Evolutionary conservation across 1,140 invertebrate species (phyloP).

Genomic region (Psix sp.): DNA sequence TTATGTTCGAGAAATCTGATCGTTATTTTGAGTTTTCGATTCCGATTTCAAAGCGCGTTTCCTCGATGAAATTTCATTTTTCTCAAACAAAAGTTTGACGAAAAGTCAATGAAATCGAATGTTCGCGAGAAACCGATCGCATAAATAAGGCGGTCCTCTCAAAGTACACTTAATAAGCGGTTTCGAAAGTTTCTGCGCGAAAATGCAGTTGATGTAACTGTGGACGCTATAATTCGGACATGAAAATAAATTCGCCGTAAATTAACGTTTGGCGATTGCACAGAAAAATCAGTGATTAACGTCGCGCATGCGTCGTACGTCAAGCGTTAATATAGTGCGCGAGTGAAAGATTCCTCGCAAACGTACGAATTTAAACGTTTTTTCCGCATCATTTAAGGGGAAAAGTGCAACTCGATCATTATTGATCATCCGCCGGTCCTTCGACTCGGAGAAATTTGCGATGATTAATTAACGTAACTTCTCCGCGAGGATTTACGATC

Average conservation of each 20-base stretch:
- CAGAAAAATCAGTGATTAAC: slow-evolving; percentile 57
- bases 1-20: slow-evolving; percentile 15
- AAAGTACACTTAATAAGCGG: slow-evolving; percentile 43
- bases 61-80: neutral
- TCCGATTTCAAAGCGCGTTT: slow-evolving; percentile 8
- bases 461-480: slow-evolving; percentile 27
- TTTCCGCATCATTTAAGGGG: slow-evolving; percentile 14
- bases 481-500: slow-evolving; percentile 1
- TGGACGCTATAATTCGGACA: slow-evolving; percentile 56
- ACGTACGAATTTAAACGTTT: slow-evolving; percentile 43
- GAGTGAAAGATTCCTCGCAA: slow-evolving; percentile 30
- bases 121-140: neutral
- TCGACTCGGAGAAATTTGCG: slow-evolving; percentile 31
- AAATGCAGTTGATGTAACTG: slow-evolving; percentile 53
- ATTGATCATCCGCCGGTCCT: slow-evolving; percentile 29
- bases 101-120: neutral
- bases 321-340: slow-evolving; percentile 43
- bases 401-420: slow-evolving; percentile 21
- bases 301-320: slow-evolving; percentile 39
- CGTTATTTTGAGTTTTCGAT: slow-evolving; percentile 3
- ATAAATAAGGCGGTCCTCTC: slow-evolving; percentile 19
- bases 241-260: slow-evolving; percentile 53
- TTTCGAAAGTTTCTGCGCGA: slow-evolving; percentile 58
- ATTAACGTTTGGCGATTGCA: slow-evolving; percentile 44
- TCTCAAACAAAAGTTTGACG: neutral